Percentiles rank a stretch among this genome's conserved stretches.
phyloP scores from a whole-genome alignment of 1,140 invertebrate species.

The Cheumatopsyche charites region DNA sequence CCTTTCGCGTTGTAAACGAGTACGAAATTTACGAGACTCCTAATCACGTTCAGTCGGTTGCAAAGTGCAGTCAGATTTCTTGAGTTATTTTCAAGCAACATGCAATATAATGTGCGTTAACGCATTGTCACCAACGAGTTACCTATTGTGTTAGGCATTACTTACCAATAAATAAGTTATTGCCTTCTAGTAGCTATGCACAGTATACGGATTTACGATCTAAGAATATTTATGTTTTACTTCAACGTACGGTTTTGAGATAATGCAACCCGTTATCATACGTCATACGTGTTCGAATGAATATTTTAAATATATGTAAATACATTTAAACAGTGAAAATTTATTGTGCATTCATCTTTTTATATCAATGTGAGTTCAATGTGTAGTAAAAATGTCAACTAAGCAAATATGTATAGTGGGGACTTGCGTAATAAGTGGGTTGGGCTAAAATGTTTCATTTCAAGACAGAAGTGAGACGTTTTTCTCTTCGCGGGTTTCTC shows the following conservation, averaged over 20 bases:
- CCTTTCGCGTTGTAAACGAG: conserved; percentile 23
- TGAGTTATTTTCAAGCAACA: conserved; percentile 35
- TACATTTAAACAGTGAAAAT: too few species aligned
- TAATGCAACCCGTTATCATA: too few species aligned
- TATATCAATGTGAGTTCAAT: too few species aligned
- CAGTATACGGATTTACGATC: conserved; percentile 18
- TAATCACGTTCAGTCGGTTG: conserved; percentile 34
- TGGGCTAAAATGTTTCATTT: conserved; percentile 30
- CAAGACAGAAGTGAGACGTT: conserved; percentile 30
- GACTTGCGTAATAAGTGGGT: conserved; percentile 31
- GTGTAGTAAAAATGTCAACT: conserved; percentile 16
- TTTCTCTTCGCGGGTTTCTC: conserved; percentile 30
- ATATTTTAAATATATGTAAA: too few species aligned
- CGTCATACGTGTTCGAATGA: too few species aligned
- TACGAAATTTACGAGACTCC: conserved; percentile 33
- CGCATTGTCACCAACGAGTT: conserved; percentile 39
- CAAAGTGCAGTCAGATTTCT: conserved; percentile 29
- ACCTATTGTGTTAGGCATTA: conserved; percentile 36
- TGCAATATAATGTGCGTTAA: conserved; percentile 43
- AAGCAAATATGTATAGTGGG: conserved; percentile 13
- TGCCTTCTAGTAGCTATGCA: conserved; percentile 29
- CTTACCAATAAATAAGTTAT: conserved; percentile 42
- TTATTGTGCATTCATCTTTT: too few species aligned
- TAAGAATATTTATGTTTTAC: conserved; percentile 1
- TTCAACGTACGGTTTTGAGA: too few species aligned